Evolutionary conservation across 2,113 vertebrate genomes (phyloP), one percentile per base, ranked within the genome.

Genomic region (Lates calcarifer): DNA sequence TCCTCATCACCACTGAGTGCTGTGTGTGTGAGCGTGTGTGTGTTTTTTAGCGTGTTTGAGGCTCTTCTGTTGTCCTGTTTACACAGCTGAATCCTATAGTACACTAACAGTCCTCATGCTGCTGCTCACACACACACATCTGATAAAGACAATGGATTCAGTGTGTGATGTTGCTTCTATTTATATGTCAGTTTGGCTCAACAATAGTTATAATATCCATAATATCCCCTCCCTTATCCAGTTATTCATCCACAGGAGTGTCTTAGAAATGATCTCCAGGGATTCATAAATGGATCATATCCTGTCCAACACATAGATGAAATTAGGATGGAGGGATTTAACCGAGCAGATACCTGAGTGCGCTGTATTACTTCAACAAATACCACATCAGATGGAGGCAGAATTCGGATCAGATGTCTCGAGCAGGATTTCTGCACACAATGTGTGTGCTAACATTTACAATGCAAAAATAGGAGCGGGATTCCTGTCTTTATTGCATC

Each of bases 401-500:
- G 74, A 56, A 80, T 78, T 77, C 28, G 5, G 64, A 82, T 83
- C 74, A 81, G 78, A 47, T 82, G 53, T 81, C 57, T 81, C 4
- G 5, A 77, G 75, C 45, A 11, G 53, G 78, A 71, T 85, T 71
- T 76, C 49, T 55, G 31, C 33, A 61, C 74, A 39, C 63, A 72
- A 73, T 75, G 53, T 71, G 17, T 60, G 58, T 24, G 62, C 49
- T 72, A 86, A 89, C 73, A 89, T 93, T 82, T 87, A 87, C 81
- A 79, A 87, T 75, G 68, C 79, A 86, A 77, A 81, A 62, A 70
- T 17, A 47, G 7, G 53, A 63, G 70, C 1, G 39, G 69, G 69
- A 88, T 86, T 74, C 76, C 78, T 74, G 62, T 65, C 78, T 87
- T 81, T 83, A 68, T 90, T 91, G 83, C 87, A 82, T 86, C 81